Evolutionary conservation across 2,113 vertebrate species (phyloP).

Genomic region (Oryzias celebensis): DNA sequence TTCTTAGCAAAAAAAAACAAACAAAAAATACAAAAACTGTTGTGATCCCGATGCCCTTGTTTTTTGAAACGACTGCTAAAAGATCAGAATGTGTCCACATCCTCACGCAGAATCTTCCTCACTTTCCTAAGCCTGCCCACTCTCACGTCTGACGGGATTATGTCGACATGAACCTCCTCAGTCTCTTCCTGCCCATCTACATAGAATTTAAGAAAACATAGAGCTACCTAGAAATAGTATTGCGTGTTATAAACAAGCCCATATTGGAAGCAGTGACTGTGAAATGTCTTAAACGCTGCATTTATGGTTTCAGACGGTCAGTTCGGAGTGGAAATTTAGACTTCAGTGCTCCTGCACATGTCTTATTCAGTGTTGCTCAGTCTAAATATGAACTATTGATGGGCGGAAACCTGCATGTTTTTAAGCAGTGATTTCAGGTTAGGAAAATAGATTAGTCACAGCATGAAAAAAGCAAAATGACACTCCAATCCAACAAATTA

Average conservation of each 20-base stretch:
- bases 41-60: slow-evolving; percentile 44
- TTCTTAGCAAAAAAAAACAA: slow-evolving; percentile 29
- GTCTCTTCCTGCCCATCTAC: slow-evolving; percentile 22
- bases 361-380: slow-evolving; percentile 40
- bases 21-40: slow-evolving; percentile 32
- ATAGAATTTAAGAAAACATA: slow-evolving; percentile 59
- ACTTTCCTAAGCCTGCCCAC: slow-evolving; percentile 56
- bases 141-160: slow-evolving; percentile 43
- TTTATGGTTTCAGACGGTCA: slow-evolving; percentile 28
- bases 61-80: slow-evolving; percentile 43
- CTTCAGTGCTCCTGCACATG: slow-evolving; percentile 19
- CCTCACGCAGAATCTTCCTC: slow-evolving; percentile 47
- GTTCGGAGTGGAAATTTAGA: slow-evolving; percentile 22
- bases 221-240: slow-evolving; percentile 45
- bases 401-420: slow-evolving; percentile 2
- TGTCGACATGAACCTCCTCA: slow-evolving; percentile 62
- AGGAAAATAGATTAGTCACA: slow-evolving; percentile 27
- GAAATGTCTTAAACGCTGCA: slow-evolving; percentile 39
- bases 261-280: slow-evolving; percentile 31
- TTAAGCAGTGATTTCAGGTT: slow-evolving; percentile 11
- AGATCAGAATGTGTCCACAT: slow-evolving; percentile 47
- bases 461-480: slow-evolving; percentile 5
- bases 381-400: slow-evolving; percentile 12
- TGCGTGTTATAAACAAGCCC: slow-evolving; percentile 38
- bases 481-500: slow-evolving; percentile 13